Conservation (phyloP, 2,113 vertebrate genomes). For the Apus apus region DNA sequence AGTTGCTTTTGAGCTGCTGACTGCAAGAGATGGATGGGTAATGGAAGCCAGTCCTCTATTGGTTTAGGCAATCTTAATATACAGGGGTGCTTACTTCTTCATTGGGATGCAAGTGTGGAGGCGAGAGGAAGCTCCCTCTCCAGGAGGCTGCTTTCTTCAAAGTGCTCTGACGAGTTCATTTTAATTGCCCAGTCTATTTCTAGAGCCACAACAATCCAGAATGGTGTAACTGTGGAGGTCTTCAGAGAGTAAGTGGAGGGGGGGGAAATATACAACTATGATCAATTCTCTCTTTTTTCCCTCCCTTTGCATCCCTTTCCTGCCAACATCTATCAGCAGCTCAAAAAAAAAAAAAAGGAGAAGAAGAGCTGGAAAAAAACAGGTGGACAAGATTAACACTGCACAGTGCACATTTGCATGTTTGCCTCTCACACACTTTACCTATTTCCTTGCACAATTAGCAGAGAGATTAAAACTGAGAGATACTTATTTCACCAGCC, state of each 20-base stretch:
- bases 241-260: conserved; percentile 1
- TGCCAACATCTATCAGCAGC: not conserved
- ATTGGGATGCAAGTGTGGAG: not conserved
- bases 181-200: conserved; percentile 1
- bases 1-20: not conserved
- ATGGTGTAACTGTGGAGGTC: not conserved
- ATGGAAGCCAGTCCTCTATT: not conserved
- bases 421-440: not conserved
- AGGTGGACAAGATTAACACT: not conserved
- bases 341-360: not conserved
- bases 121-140: not conserved
- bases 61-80: not conserved
- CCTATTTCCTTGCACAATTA: not conserved
- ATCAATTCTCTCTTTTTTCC: not conserved
- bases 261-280: not conserved
- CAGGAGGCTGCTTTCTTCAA: not conserved
- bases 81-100: not conserved
- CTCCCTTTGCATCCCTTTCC: not conserved
- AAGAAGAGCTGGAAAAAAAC: not conserved
- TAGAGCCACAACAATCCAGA: not conserved
- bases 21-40: not conserved
- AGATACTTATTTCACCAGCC: not conserved
- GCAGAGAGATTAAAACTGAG: not conserved
- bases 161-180: not conserved
- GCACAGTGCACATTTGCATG: not conserved